Evolutionary conservation across 2,113 vertebrate genomes (phyloP), one percentile per base, ranked within the genome.

Genomic region (Delphinus delphis): DNA sequence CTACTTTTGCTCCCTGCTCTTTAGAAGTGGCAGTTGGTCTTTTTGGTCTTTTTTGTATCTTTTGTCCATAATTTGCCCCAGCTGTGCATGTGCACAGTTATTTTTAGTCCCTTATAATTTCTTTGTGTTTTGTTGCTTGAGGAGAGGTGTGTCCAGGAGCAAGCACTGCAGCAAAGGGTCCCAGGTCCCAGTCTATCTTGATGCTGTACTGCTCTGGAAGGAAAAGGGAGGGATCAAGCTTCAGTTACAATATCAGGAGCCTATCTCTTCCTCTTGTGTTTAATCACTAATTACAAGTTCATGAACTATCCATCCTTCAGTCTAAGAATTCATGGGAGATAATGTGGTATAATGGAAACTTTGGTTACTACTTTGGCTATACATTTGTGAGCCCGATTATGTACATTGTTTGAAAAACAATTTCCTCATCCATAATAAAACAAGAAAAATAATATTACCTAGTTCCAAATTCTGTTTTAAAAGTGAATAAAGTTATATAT

Each of bases 401-500:
- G 1, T 15, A 5, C 50, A 33, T 20, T 28, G 5, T 50, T 53
- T 71, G 79, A 77, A 50, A 23, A 63, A 63, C 0, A 33, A 38
- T 50, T 67, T 55, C 82, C 1, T 28, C 18, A 63, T 33, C 44
- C 81, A 50, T 74, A 76, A 21, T 80, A 67, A 53, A 90, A 70
- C 21, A 55, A 47, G 21, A 60, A 94, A 82, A 90, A 38, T 58
- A 91, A 50, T 73, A 28, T 41, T 36, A 41, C 31, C 20, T 87
- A 47, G 83, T 70, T 87, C 62, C 33, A 28, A 83, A n/a, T 60
- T 31, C 28, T 12, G 21, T 38, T 65, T 93, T 93, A 90, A 31
- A 53, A 31, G 50, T 41, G 7, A 58, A 38, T 74, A 68, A 93
- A 36, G 25, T 79, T 44, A 47, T 23, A 67, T 10, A 77, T 10